Base-by-base conservation (phyloP, 2,888 invertebrate species). In the Periphyllus acericola region DNA sequence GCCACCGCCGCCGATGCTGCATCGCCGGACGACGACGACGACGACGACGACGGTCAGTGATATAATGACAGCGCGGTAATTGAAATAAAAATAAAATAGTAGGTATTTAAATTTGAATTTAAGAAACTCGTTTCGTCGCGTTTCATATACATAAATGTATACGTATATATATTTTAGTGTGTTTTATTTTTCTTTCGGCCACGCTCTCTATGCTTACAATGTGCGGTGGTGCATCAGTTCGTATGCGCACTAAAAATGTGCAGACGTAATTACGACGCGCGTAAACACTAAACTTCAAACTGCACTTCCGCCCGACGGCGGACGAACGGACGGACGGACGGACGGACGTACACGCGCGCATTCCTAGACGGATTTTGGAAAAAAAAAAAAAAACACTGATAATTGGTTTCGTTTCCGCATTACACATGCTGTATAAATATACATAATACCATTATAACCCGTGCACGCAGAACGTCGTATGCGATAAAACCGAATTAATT, bases 51-150 rank as follows among this genome's bases (percentile, higher is more conserved):
- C 76, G 46, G 78, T 52, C 76, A 32, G 79, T 36, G 29, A 71
- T 72, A 80, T 40, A 80, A 74, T 66, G 87, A 87, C 87, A 87
- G 87, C 74, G 46, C 40, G 81, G 60, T 87, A 87, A 87, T 87
- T 87, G 87, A 81, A 87, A 87, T 81, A 87, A 87, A 80, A 87
- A 87, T 55, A 72, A 60, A 80, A 80, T 66, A 74, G 29, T 66
- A 29, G 55, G n/a, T 87, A 81, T 87, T 87, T 87, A 81, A 81
- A 87, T 81, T 81, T 75, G 80, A 87, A 72, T 74, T 72, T 25
- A 40, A n/a, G 60, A 80, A 87, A 87, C 71, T 87, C 74, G 87
- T 87, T 87, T 40, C 79, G 68, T 68, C 60, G 17, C 32, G 34
- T 60, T 79, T 25, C 29, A 21, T 71, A 29, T 29, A 36, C 36